A percentile compares a stretch with the other conserved stretches of the same genome.
phyloP scores from a whole-genome alignment of 2,113 vertebrate species.

The Platysteira castanea region DNA sequence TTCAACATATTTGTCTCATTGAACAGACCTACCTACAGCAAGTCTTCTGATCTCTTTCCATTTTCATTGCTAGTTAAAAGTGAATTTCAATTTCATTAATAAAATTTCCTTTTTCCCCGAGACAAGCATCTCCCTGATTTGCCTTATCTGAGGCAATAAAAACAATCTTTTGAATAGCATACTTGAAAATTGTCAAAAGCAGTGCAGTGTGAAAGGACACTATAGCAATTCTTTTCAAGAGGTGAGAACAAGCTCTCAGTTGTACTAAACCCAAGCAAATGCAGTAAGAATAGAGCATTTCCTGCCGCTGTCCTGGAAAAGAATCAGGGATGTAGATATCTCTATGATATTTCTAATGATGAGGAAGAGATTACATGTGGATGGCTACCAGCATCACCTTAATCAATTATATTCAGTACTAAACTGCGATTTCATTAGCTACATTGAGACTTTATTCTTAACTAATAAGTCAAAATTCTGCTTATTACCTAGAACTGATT shows the following conservation, averaged over 20 bases:
- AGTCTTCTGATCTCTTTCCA: background rate
- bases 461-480: background rate
- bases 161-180: background rate
- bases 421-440: background rate
- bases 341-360: background rate
- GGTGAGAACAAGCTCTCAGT: background rate
- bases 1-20: background rate
- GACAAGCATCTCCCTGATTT: background rate
- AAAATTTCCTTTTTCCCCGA: background rate
- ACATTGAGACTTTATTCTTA: background rate
- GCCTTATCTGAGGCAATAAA: background rate
- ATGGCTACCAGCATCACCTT: background rate
- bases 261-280: background rate
- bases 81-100: background rate
- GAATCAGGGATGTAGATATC: background rate
- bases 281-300: background rate
- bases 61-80: background rate
- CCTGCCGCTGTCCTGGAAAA: background rate
- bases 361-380: background rate
- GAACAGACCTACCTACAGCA: background rate
- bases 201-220: background rate
- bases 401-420: background rate
- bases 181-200: conserved; percentile 7
- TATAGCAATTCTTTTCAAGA: background rate
- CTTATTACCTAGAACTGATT: background rate